phyloP scores from a whole-genome alignment of 2,888 invertebrate species.

The Spatulosminthurus flaviceps region DNA sequence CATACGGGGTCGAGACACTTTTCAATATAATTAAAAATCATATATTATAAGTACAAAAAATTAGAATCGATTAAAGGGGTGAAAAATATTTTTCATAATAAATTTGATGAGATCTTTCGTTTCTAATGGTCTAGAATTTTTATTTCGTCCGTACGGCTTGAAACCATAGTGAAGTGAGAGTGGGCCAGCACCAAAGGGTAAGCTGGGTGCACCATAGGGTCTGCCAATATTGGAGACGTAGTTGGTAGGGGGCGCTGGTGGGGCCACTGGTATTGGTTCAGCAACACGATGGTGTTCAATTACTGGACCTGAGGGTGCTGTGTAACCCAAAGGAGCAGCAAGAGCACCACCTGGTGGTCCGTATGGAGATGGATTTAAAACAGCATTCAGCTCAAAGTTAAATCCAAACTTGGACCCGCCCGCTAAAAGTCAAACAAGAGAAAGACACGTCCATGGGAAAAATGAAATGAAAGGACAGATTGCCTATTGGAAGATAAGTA shows the following conservation, averaged over 20 bases:
- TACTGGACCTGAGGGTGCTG: neutral
- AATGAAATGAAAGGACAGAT: constrained; percentile 44
- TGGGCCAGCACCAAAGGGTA: constrained; percentile 48
- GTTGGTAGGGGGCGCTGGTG: neutral
- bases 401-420: constrained; percentile 22
- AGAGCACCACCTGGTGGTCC: constrained; percentile 35
- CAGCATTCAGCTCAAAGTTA: constrained; percentile 4
- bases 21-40: constrained; percentile 28
- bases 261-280: neutral
- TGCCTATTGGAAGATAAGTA: constrained; percentile 34
- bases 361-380: neutral
- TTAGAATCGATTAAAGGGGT: constrained; percentile 19
- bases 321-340: constrained; percentile 28
- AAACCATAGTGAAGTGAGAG: constrained; percentile 57
- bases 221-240: constrained; percentile 30
- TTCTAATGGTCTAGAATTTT: neutral
- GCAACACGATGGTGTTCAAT: neutral
- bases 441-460: constrained; percentile 37
- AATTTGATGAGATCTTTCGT: constrained; percentile 26
- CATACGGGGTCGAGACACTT: constrained; percentile 41
- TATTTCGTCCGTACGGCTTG: constrained; percentile 37
- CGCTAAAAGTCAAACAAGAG: constrained; percentile 1
- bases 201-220: constrained; percentile 42
- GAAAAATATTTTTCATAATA: constrained; percentile 37
- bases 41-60: constrained; percentile 5